Base-by-base conservation (phyloP, 2,797 vertebrate genomes). In the Nannoperca australis region DNA sequence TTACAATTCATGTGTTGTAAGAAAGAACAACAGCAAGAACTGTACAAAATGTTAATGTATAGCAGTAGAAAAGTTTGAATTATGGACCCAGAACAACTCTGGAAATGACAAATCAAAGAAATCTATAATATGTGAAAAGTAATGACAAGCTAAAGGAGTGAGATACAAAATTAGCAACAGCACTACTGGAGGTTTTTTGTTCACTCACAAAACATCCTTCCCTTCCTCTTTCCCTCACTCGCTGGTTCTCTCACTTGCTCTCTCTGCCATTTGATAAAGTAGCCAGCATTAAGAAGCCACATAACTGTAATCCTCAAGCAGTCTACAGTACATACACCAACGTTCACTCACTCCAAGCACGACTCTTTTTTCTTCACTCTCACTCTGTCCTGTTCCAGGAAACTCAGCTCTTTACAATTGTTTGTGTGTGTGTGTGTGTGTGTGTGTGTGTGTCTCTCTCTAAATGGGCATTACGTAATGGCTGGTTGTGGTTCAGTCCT, bases 391-490 rank as follows among this genome's bases (percentile, higher is more conserved):
- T 45, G 61, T 85, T 84, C 66, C 74, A 72, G 55, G 79, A 87
- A 89, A 84, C 72, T 54, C 24, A 79, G 70, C 61, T 65, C 44
- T 82, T 87, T 79, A 72, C 64, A 42, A 30, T 20, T n/a, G 79
- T 9, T n/a, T 64, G 66, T 45, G 60, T 60, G 68, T 65, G 70
- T 36, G 24, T 44, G 56, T 56, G 51, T 60, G 55, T 36, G 27
- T 0, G 51, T 32, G 49, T 53, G 62, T 42, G n/a, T 70, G 78
- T 70, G 55, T 53, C 34, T 49, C 38, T 76, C 79, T 65, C 58
- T 77, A 89, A 89, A 90, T 88, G 85, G 89, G 82, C 27, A 76
- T 94, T 91, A 90, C 77, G 82, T 78, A 93, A 93, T 60, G 79
- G 74, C 64, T 70, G 66, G 74, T 80, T 84, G 84, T 58, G 73